A percentile compares a stretch with the other conserved stretches of the same genome.
Conservation (phyloP, 1,140 invertebrate species). For the Rhagoletis zephyria region DNA sequence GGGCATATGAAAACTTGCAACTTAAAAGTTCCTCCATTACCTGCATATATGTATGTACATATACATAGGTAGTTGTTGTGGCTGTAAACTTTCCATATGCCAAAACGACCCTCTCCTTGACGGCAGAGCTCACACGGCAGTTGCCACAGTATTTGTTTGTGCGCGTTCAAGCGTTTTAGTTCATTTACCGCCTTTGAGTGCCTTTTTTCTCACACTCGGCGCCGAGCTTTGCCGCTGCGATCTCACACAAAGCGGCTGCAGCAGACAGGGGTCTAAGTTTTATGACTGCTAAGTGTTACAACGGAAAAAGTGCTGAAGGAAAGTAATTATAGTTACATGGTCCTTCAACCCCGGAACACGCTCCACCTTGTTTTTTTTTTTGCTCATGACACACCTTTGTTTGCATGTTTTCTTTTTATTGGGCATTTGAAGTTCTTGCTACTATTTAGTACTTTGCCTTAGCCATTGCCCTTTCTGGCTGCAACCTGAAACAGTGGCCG, state of each 20-base stretch:
- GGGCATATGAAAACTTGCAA: conserved; percentile 10
- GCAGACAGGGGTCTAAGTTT: neutral
- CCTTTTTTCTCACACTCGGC: neutral
- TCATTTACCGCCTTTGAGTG: conserved; percentile 44
- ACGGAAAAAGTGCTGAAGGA: neutral
- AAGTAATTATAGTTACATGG: conserved; percentile 4
- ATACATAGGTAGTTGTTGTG: neutral
- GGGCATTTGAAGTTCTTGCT: neutral
- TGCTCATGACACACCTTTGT: conserved; percentile 20
- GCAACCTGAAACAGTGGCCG: neutral
- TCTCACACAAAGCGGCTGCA: neutral
- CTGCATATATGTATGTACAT: no score
- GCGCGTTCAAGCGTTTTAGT: conserved; percentile 49
- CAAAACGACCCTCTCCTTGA: neutral
- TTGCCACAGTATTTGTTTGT: neutral
- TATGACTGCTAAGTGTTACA: conserved; percentile 7
- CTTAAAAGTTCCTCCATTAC: neutral
- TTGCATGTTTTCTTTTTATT: neutral
- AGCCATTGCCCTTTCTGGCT: neutral
- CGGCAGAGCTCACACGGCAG: neutral
- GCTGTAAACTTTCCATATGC: neutral
- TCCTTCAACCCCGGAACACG: neutral
- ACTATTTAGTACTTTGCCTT: neutral
- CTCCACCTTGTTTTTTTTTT: neutral
- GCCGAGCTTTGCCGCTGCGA: neutral